These are phyloP conservation scores for Actinemys pallida DNA, from an alignment of 2,113 vertebrate genomes.

Conservation along the genomic window DNA sequence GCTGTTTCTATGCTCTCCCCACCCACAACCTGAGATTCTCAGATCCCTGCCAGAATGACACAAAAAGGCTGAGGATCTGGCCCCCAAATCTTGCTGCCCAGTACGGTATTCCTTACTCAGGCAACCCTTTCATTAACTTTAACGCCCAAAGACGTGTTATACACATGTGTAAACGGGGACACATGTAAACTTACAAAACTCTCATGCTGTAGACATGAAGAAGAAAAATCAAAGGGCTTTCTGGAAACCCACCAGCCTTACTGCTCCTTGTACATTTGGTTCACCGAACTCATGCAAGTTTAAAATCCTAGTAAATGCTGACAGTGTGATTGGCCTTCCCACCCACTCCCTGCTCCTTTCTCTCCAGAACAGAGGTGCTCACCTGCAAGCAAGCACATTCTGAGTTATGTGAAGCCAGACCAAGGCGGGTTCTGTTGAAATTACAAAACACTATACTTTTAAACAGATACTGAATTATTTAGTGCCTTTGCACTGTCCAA, in stretches of 20 bases:
- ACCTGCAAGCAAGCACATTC: slow-evolving; percentile 3
- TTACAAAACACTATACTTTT: slow-evolving; percentile 79
- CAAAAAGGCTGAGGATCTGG: not conserved
- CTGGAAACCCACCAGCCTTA: slow-evolving; percentile 32
- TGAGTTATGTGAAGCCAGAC: slow-evolving; percentile 27
- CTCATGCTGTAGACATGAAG: not conserved
- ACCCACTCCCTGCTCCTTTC: not conserved
- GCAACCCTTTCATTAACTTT: rapidly evolving
- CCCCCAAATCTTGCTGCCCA: not conserved
- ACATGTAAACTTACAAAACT: not conserved
- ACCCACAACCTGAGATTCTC: not conserved
- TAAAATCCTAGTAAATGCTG: slow-evolving; percentile 58
- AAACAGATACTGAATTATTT: slow-evolving; percentile 86
- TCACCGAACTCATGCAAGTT: slow-evolving; percentile 59
- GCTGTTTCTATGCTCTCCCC: not conserved
- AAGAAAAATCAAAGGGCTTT: slow-evolving; percentile 39
- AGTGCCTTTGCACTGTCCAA: slow-evolving; percentile 82
- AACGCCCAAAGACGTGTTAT: not conserved
- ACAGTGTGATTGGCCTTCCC: slow-evolving; percentile 32
- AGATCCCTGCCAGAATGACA: not conserved
- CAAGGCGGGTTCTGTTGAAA: slow-evolving; percentile 64
- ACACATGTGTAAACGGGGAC: not conserved
- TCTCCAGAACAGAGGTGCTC: slow-evolving; percentile 43
- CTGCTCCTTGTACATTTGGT: not conserved
- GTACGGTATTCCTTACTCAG: rapidly evolving